These are phyloP conservation scores for Theocolax elegans DNA, from an alignment of 1,140 invertebrate species.

Conservation along the genomic window DNA sequence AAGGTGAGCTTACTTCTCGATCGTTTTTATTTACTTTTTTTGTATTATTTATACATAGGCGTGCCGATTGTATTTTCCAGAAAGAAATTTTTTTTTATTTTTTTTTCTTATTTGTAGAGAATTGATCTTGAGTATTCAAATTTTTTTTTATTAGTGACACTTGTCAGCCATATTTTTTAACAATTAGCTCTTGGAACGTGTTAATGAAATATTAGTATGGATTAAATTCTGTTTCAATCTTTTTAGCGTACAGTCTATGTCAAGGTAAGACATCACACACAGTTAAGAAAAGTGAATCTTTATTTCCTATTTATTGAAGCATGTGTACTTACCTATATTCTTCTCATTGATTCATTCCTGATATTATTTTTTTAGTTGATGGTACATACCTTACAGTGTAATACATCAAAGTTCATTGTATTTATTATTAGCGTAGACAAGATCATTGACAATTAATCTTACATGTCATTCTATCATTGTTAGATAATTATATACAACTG, in stretches of 20 bases:
- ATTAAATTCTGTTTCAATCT: slow-evolving; percentile 66
- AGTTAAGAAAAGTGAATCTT: slow-evolving; percentile 43
- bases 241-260: slow-evolving; percentile 69
- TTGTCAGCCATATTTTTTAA: slow-evolving; percentile 21
- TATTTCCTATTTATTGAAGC: slow-evolving; percentile 42
- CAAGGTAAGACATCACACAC: slow-evolving; percentile 65
- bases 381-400: too few species aligned
- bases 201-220: slow-evolving; percentile 49
- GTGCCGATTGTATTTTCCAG: not conserved
- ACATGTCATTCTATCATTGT: too few species aligned
- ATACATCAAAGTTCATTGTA: too few species aligned
- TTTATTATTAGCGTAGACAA: too few species aligned
- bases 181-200: slow-evolving; percentile 25
- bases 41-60: not conserved
- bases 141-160: slow-evolving; percentile 9
- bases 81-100: too few species aligned
- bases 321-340: too few species aligned
- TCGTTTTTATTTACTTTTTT: too few species aligned
- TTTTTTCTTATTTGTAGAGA: too few species aligned
- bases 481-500: too few species aligned
- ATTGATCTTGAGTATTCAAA: too few species aligned
- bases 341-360: not conserved
- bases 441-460: too few species aligned
- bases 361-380: not conserved
- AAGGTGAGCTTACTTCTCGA: slow-evolving; percentile 77